Conservation (phyloP, 2,113 vertebrate genomes). For the Thunnus thynnus region DNA sequence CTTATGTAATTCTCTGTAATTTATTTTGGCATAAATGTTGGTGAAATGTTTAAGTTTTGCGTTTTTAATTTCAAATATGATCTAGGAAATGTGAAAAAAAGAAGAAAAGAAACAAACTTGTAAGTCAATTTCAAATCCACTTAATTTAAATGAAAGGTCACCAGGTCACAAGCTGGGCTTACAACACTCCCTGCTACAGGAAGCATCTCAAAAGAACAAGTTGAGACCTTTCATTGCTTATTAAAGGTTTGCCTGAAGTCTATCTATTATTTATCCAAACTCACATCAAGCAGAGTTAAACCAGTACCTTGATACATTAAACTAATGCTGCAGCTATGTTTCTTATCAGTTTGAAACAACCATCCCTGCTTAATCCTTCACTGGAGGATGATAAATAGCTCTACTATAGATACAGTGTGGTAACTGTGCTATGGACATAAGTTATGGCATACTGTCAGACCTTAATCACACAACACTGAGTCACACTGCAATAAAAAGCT, state of each 20-base stretch:
- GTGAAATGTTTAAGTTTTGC: no score
- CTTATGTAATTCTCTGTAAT: no score
- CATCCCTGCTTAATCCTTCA: not conserved
- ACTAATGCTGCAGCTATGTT: not conserved
- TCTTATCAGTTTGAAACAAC: not conserved
- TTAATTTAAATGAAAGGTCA: no score
- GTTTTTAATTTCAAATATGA: no score
- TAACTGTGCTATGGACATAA: not conserved
- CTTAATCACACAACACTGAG: constrained; percentile 31
- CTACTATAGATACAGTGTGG: not conserved
- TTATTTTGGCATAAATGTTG: no score
- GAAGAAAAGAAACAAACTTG: no score
- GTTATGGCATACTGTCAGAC: constrained; percentile 1
- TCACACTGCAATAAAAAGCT: constrained; percentile 30
- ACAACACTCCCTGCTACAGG: no score
- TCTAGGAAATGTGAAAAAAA: no score
- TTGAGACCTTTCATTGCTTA: not conserved
- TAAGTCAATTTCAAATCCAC: no score
- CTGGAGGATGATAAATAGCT: not conserved
- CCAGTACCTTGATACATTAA: not conserved
- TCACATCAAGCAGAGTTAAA: not conserved
- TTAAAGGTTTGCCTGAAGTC: not conserved
- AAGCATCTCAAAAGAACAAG: not conserved
- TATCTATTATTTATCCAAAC: not conserved
- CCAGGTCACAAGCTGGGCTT: no score